Evolutionary conservation across 2,888 invertebrate genomes (phyloP), one percentile per base, ranked within the genome.

Genomic region (Rhagonycha lutea): DNA sequence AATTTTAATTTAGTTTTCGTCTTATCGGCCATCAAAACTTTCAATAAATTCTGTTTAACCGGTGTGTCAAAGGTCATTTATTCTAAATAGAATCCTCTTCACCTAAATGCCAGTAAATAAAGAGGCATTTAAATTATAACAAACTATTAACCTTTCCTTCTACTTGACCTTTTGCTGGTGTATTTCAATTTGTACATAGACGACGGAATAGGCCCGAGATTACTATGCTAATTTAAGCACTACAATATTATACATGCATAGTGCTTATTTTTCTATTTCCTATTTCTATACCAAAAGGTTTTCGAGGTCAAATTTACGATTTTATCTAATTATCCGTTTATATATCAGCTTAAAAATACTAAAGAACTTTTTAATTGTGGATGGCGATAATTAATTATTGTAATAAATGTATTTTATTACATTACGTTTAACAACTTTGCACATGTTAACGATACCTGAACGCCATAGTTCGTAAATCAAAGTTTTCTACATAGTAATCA

Each of bases 61-160:
- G 23, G 26, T 24, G 60, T 62, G 69, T 24, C 32, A 77, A 77
- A 74, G 77, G 69, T 77, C 74, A 74, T 26, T 14, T 60, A 23
- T 63, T 61, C 32, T 60, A 70, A 74, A 68, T 67, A 68, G 69
- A 70, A 69, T 69, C 14, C 65, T 67, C 77, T 68, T 68, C 75
- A 28, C 68, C 68, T 75, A 78, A 78, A 78, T 78, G 75, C 77
- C 77, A 78, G 69, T 75, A 78, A 78, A 73, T 74, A 78, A 78
- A 74, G 65, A 75, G 77, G 75, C 77, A 70, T 78, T 78, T 75
- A 78, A 78, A 78, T 78, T 78, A 78, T 76, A 78, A 78, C 78
- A 74, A 77, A 78, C 76, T 76, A 74, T 76, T 78, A 76, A 78
- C 78, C 76, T 76, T 78, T 78, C 78, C 78, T 76, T 70, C 76